These are phyloP conservation scores for Luidia sarsii DNA, from an alignment of 53 echinoderm and acorn worm species.

Conservation along the genomic window DNA sequence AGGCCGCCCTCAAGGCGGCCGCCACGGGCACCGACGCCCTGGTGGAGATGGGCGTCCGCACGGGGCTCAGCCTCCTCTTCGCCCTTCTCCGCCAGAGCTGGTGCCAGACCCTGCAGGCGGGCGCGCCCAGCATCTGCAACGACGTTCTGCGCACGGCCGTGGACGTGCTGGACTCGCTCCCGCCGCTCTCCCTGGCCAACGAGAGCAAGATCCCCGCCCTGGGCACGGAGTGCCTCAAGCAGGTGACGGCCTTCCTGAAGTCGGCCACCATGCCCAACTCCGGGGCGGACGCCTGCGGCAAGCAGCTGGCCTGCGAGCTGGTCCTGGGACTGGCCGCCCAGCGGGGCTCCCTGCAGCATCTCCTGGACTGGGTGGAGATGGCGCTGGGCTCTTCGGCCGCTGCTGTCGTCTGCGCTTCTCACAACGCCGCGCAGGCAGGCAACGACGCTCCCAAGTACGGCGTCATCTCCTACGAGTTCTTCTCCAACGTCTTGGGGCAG, in stretches of 20 bases:
- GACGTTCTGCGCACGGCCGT: constrained; percentile 92
- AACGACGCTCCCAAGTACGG: constrained; percentile 50
- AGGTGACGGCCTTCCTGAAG: constrained; percentile 89
- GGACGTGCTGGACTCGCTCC: constrained; percentile 79
- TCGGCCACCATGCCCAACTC: constrained; percentile 90
- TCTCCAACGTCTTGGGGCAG: constrained; percentile 81
- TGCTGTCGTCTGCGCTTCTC: constrained; percentile 9
- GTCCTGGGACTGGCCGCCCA: constrained; percentile 91
- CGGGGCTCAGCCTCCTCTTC: constrained; percentile 91
- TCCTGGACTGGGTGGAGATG: constrained; percentile 99
- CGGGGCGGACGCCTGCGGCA: constrained; percentile 84
- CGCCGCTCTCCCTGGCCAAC: constrained; percentile 92
- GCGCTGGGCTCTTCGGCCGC: constrained; percentile 87
- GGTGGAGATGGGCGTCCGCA: constrained; percentile 97
- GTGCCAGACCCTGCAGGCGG: constrained; percentile 51
- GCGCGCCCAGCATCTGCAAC: constrained; percentile 75
- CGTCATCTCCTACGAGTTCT: constrained; percentile 81
- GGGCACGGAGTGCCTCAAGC: constrained; percentile 89
- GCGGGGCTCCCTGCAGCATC: constrained; percentile 89
- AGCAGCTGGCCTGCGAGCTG: constrained; percentile 85
- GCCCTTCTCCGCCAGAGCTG: constrained; percentile 95
- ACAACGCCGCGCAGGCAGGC: constrained; percentile 13
- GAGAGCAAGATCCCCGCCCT: constrained; percentile 94
- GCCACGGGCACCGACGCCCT: constrained; percentile 93
- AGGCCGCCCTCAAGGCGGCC: constrained; percentile 65